Base-by-base conservation (phyloP, 2,113 vertebrate genomes). In the Petaurus breviceps region DNA sequence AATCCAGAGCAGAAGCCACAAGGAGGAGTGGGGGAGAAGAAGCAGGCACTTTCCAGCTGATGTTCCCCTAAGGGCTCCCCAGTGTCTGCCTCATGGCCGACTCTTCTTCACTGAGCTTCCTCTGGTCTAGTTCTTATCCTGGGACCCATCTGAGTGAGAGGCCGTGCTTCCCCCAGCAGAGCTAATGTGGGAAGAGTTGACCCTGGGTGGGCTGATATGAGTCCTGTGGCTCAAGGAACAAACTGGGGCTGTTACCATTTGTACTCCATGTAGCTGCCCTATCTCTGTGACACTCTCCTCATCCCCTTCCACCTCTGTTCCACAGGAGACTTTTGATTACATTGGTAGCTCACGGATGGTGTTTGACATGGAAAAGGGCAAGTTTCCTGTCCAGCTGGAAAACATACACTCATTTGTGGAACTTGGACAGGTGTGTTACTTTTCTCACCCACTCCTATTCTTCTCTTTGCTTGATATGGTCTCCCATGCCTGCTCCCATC, bases 321-420 rank as follows among this genome's bases (percentile, higher is more conserved):
- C 89, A 28, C 98, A 99, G 99, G 99, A 99, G 97, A 99, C 99
- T 1, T 99, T 99, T 46, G 99, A 99, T 97, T 99, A 99, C 99
- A 99, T 99, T 3, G 99, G 99, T 97, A 99, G 99, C 94, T 99
- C 99, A 0, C 98, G 99, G 31, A 99, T 99, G 99, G 99, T 99
- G 2, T 99, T 98, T 0, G 99, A 99, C 11, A 99, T 99, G 99
- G 97, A 99, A 46, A 98, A 97, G 1, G 98, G 98, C 37, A 98
- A 97, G 19, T 99, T 99, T 47, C 99, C 99, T 0, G 61, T 99
- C 54, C 91, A 84, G 1, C 92, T 99, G 54, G 97, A 98, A 6
- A 99, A 98, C 96, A 97, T 99, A 1, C 96, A 98, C 2, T 97
- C 98, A 0, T 99, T 99, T 6, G 95, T 99, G 96, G 99, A 99